Evolutionary conservation across 1,140 invertebrate species (phyloP), one percentile per base, ranked within the genome.

Genomic region (Cydia pomonella): DNA sequence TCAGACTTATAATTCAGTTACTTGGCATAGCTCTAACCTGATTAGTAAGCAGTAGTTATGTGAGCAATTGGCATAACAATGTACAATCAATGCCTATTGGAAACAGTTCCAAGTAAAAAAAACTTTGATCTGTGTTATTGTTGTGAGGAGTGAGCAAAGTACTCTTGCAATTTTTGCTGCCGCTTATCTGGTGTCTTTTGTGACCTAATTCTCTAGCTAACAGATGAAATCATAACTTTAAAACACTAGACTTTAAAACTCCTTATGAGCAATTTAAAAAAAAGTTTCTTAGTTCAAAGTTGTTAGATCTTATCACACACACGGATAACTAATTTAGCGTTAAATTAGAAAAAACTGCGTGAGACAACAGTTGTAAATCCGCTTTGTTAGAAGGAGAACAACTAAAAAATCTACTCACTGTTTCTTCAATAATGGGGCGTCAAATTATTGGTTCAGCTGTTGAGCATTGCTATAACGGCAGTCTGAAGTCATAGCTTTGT

Each of bases 401-500:
- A 66, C 63, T 47, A 66, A 38, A 66, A 33, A 29, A 29, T 29
- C 21, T 25, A 66, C 63, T 66, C 27, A 66, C 63, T n/a, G 63
- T 27, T 66, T 66, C 63, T 29, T 33, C 16, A 66, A 29, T 13
- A 33, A 66, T 16, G 63, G 27, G 27, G 63, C 63, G 63, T 66
- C 16, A 63, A 53, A 27, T n/a, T 66, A 66, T 66, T 66, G n/a
- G 25, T 66, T 33, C 63, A 66, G 63, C 27, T 29, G 63, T 66
- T 33, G 27, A 66, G 2, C 27, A 66, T 29, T 0, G 25, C 63
- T 66, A 7, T 66, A 66, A 66, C 29, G 63, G 16, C 27, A 66
- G 63, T 29, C 33, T 66, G n/a, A 66, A 29, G 25, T 38, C 63
- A 66, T 66, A 66, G 63, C 63, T 66, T 66, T 66, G 63, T 66